phyloP scores from a whole-genome alignment of 2,113 vertebrate genomes.

The Paramormyrops kingsleyae region DNA sequence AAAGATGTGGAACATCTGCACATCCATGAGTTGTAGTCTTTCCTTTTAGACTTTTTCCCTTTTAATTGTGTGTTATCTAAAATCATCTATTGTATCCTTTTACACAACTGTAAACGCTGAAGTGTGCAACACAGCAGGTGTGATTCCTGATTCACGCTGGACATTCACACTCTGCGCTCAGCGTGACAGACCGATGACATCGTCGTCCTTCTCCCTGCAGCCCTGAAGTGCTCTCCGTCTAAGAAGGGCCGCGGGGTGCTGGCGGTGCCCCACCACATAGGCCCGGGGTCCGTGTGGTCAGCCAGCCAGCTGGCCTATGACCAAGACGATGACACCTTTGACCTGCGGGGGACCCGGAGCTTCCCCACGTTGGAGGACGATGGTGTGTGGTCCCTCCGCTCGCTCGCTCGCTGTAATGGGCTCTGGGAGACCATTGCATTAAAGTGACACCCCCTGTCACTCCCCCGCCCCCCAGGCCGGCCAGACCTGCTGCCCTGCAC shows the following conservation, averaged over 20 bases:
- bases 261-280: conserved; percentile 63
- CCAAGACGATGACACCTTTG: conserved; percentile 71
- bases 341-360: conserved; percentile 73
- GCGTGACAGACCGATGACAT: neutral
- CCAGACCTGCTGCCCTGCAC: conserved; percentile 81
- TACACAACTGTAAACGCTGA: neutral
- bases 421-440: neutral
- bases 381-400: conserved; percentile 47
- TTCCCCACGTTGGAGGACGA: conserved; percentile 80
- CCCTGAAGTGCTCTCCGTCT: conserved; percentile 85
- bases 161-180: neutral
- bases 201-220: conserved; percentile 47
- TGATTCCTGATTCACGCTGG: neutral
- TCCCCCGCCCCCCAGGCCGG: conserved; percentile 47
- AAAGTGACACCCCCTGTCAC: neutral
- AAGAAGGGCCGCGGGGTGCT: conserved; percentile 82
- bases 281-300: conserved; percentile 66
- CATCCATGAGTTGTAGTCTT: neutral
- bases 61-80: neutral
- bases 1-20: neutral
- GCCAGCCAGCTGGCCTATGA: conserved; percentile 73
- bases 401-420: neutral
- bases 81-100: neutral
- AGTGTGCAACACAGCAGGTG: neutral
- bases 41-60: neutral